These are phyloP conservation scores for Thalpophila matura DNA, from an alignment of 2,888 invertebrate species.

Conservation along the genomic window DNA sequence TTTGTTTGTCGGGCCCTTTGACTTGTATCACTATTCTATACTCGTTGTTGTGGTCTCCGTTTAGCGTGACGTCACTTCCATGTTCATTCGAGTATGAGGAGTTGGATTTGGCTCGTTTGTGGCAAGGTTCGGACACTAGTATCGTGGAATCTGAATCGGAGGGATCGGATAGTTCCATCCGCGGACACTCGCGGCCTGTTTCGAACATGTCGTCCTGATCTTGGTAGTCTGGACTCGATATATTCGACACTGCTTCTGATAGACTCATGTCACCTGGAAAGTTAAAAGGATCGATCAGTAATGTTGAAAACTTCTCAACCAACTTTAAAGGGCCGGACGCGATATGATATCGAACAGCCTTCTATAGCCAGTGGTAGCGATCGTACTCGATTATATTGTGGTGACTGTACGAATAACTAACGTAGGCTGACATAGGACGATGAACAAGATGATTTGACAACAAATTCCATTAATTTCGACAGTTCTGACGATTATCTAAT, in stretches of 20 bases:
- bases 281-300: not conserved
- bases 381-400: too few species aligned
- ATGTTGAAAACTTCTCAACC: too few species aligned
- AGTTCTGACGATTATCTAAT: too few species aligned
- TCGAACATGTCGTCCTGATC: conserved; percentile 96
- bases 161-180: conserved; percentile 96
- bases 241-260: conserved; percentile 96
- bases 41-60: conserved; percentile 85
- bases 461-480: too few species aligned
- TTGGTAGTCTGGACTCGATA: conserved; percentile 97
- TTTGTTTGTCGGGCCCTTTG: conserved; percentile 85
- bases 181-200: conserved; percentile 94
- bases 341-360: too few species aligned
- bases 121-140: conserved; percentile 95
- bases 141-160: conserved; percentile 97
- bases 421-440: too few species aligned
- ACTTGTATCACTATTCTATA: conserved; percentile 96
- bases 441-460: too few species aligned
- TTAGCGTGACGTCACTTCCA: conserved; percentile 91
- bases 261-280: conserved; percentile 94
- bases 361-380: too few species aligned
- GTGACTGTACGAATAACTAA: too few species aligned
- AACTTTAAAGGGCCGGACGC: too few species aligned
- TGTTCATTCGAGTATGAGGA: conserved; percentile 86
- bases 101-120: conserved; percentile 88